Base-by-base conservation (phyloP, 37 sponge, comb jelly and placozoan genomes). In the Aphrocallistes beatrix region DNA sequence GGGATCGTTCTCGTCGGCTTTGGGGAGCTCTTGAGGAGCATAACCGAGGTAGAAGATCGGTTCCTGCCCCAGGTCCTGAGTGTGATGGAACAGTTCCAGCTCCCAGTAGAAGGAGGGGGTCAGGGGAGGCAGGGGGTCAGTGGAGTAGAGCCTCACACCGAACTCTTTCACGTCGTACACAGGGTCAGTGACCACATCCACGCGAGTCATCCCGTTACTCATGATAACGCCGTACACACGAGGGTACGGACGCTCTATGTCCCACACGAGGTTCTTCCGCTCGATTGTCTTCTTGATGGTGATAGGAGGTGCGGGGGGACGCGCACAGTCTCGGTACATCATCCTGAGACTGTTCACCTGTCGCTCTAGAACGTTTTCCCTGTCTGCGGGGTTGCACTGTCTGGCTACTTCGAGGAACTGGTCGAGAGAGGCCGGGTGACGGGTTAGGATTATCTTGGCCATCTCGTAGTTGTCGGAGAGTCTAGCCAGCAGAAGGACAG, bases 91-190 rank as follows among this genome's bases (percentile, higher is more conserved):
- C 42, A 95, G 50, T 82, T 95, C 93, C 25, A 92, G 49, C 86
- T 97, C 98, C 92, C 92, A 97, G 92, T 97, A 97, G 88, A 94
- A 97, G 39, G 94, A 92, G 0, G 92, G 88, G 8, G 93, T 93
- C 86, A 88, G 81, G 32, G 86, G 75, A 19, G 75, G 75, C 34
- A 60, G n/a, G 8, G 75, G 75, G 32, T 60, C 75, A 6, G 75
- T 60, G 34, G 75, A 60, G 75, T 60, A 60, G 8, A 60, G 75
- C 25, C 75, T 19, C 10, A 60, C n/a, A 3, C 75, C 75, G 75
- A 60, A 60, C n/a, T 60, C 75, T 13, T 60, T 60, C 75, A 60
- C 10, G n/a, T 60, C 75, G 34, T 30, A 60, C 10, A 60, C n/a
- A 32, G 75, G 75, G n/a, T 60, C 75, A 60, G n/a, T 60, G n/a